Evolutionary conservation across 2,797 vertebrate genomes (phyloP).

Genomic region (Hoplostethus atlanticus): DNA sequence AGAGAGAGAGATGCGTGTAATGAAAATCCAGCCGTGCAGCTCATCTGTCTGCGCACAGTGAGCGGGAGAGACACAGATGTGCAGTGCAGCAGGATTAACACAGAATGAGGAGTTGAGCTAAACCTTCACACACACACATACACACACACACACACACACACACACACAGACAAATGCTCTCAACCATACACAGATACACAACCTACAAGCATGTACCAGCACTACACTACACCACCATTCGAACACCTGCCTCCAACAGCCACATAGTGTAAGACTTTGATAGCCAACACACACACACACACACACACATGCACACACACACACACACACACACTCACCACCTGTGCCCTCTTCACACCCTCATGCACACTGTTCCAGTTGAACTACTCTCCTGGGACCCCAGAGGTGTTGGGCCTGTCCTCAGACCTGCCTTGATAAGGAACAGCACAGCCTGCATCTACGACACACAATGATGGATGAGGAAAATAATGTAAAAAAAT

Average conservation of each 20-base stretch:
- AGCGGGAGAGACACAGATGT: conserved; percentile 75
- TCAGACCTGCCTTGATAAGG: conserved; percentile 21
- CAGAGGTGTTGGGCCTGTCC: conserved; percentile 19
- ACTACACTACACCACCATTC: conserved; percentile 25
- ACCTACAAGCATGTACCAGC: conserved; percentile 38
- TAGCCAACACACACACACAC: conserved; percentile 7
- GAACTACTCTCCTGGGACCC: conserved; percentile 29
- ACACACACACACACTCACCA: conserved; percentile 8
- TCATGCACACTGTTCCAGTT: conserved; percentile 38
- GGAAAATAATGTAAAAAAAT: conserved; percentile 29
- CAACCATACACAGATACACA: conserved; percentile 34
- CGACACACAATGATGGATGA: conserved; percentile 20
- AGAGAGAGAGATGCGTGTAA: conserved; percentile 48
- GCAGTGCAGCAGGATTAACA: conserved; percentile 75
- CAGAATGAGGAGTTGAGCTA: conserved; percentile 64
- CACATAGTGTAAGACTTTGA: conserved; percentile 6
- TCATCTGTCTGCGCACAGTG: conserved; percentile 79
- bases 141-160: conserved; percentile 26
- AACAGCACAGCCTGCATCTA: conserved; percentile 19
- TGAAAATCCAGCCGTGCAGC: conserved; percentile 66
- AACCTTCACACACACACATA: conserved; percentile 48
- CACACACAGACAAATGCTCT: conserved; percentile 41
- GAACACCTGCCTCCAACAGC: conserved; percentile 54
- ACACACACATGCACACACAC: not conserved
- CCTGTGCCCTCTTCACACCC: conserved; percentile 23